These are phyloP conservation scores for Leptogaster cylindrica DNA, from an alignment of 2,888 invertebrate genomes.

Conservation along the genomic window DNA sequence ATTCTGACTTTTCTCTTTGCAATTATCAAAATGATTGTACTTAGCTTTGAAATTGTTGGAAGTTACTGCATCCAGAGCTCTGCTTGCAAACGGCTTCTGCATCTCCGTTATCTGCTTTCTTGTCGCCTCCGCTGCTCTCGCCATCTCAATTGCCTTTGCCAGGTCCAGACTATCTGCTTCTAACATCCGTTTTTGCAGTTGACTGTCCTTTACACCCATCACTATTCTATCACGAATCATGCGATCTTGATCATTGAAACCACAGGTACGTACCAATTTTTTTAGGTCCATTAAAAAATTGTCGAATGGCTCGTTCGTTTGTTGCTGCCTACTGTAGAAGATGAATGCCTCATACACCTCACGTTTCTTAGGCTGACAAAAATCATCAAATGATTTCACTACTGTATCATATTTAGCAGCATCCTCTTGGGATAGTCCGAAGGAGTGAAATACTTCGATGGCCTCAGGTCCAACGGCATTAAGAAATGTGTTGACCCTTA, in stretches of 20 bases:
- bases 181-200: background rate
- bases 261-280: slow-evolving; percentile 26
- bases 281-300: slow-evolving; percentile 36
- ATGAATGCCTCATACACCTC: slow-evolving; percentile 28
- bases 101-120: background rate
- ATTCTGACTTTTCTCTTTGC: background rate
- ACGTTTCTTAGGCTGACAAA: slow-evolving; percentile 25
- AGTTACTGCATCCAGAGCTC: background rate
- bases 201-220: slow-evolving; percentile 12
- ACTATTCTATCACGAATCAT: slow-evolving; percentile 37
- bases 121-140: slow-evolving; percentile 17
- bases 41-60: slow-evolving; percentile 5
- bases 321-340: slow-evolving; percentile 20
- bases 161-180: background rate
- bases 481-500: slow-evolving; percentile 50
- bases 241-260: slow-evolving; percentile 11
- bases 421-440: background rate
- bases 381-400: slow-evolving; percentile 5
- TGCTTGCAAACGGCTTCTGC: background rate
- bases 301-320: slow-evolving; percentile 27
- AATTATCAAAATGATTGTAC: background rate
- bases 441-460: slow-evolving; percentile 5
- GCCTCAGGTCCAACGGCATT: slow-evolving; percentile 51
- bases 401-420: slow-evolving; percentile 2
- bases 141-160: slow-evolving; percentile 23